A percentile compares a stretch with the other conserved stretches of the same genome.
Conservation (phyloP, 2,888 invertebrate genomes). For the Drosophila fungiperda region DNA sequence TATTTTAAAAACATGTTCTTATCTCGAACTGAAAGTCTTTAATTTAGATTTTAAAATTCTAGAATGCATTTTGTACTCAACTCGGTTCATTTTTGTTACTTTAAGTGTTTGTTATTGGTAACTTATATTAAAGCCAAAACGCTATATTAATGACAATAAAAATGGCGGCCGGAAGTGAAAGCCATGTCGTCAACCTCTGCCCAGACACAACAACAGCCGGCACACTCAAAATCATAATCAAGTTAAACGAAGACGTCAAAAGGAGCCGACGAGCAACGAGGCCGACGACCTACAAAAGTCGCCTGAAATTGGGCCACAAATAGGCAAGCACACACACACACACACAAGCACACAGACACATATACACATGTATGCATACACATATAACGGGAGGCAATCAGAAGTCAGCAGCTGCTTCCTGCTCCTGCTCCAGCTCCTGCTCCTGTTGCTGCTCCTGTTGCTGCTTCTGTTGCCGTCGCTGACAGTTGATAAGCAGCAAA, state of each 20-base stretch:
- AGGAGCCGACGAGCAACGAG: constrained; percentile 40
- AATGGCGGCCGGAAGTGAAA: constrained; percentile 24
- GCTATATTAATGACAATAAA: neutral
- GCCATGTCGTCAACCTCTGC: constrained; percentile 28
- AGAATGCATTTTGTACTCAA: neutral
- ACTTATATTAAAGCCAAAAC: neutral
- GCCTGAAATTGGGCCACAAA: constrained; percentile 54
- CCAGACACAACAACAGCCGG: constrained; percentile 25
- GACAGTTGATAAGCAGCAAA: constrained; percentile 53
- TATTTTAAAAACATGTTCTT: too few relatives aligned
- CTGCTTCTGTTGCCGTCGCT: constrained; percentile 24
- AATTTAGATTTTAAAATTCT: neutral
- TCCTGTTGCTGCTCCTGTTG: neutral
- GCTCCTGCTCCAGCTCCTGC: constrained; percentile 13
- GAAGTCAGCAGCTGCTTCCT: constrained; percentile 49
- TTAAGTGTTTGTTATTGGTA: neutral
- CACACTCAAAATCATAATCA: constrained; percentile 5
- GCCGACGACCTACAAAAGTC: constrained; percentile 64
- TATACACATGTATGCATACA: neutral
- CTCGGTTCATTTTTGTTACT: neutral
- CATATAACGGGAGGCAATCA: constrained; percentile 11
- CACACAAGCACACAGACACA: constrained; percentile 14
- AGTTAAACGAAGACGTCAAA: constrained; percentile 33
- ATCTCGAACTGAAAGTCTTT: neutral
- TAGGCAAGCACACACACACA: constrained; percentile 44